Conservation (phyloP, 2,888 invertebrate genomes). For the Mayetiola destructor region DNA sequence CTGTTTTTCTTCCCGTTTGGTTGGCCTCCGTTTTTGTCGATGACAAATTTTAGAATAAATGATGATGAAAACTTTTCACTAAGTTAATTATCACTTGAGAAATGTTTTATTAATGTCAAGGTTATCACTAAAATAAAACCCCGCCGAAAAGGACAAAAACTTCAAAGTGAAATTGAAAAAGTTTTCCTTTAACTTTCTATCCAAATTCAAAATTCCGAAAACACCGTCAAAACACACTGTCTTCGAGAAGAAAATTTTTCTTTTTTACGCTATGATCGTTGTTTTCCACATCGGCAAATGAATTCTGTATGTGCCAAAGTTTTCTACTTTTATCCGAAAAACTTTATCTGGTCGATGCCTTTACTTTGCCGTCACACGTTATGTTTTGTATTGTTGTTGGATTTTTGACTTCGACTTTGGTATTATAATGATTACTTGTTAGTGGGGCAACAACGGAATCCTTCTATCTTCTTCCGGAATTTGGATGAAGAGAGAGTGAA, state of each 20-base stretch:
- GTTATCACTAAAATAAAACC: conserved; percentile 21
- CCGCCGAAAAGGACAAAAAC: too few species aligned
- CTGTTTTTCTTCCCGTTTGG: too few species aligned
- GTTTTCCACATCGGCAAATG: conserved; percentile 3
- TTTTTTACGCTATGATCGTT: conserved; percentile 12
- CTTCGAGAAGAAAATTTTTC: background rate
- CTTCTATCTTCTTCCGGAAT: too few species aligned
- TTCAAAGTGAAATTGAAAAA: too few species aligned
- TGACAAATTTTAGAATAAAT: too few species aligned
- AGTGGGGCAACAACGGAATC: conserved; percentile 14
- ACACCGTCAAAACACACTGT: too few species aligned
- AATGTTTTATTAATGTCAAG: conserved; percentile 21
- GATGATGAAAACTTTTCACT: conserved; percentile 20
- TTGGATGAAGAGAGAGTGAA: too few species aligned
- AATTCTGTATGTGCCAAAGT: conserved; percentile 7
- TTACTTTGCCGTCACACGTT: background rate
- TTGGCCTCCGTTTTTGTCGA: too few species aligned
- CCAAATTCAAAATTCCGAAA: background rate
- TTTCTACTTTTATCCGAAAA: conserved; percentile 12
- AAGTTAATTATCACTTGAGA: conserved; percentile 22
- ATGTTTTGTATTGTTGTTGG: background rate
- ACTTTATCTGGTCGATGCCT: background rate
- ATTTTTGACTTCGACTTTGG: background rate
- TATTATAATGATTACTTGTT: conserved; percentile 14
- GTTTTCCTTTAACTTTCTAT: conserved; percentile 9